Conservation (phyloP, 1,140 invertebrate species). For the Camponotus pennsylvanicus region DNA sequence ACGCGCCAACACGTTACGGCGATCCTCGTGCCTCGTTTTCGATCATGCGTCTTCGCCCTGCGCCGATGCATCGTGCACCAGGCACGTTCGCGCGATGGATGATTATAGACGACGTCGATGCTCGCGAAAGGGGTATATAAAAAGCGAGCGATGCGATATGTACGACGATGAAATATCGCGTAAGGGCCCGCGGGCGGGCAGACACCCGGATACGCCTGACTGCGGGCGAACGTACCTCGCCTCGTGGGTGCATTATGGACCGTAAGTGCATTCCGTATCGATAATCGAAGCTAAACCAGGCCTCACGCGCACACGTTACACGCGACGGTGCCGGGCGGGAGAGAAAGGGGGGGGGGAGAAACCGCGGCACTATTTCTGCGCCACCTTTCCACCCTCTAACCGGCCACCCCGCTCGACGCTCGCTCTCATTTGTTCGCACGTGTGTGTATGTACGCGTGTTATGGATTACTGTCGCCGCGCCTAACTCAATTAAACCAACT, state of each 20-base stretch:
- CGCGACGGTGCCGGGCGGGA: background rate
- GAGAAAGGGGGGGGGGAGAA: conserved; percentile 2
- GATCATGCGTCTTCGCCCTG: background rate
- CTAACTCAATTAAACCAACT: conserved; percentile 61
- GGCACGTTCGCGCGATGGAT: background rate
- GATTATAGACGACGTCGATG: conserved; percentile 6
- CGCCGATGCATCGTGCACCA: background rate
- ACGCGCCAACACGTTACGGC: background rate
- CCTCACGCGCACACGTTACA: conserved; percentile 21
- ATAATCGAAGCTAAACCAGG: conserved; percentile 70
- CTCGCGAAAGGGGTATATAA: conserved; percentile 3
- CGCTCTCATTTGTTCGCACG: background rate
- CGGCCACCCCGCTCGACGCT: conserved; percentile 2
- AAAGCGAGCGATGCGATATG: background rate
- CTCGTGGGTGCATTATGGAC: conserved; percentile 45
- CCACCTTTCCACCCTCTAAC: background rate
- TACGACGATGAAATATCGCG: background rate
- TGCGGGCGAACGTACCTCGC: conserved; percentile 24
- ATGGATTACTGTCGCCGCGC: conserved; percentile 58
- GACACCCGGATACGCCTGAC: conserved; percentile 31
- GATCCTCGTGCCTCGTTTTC: background rate
- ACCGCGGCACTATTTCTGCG: conserved; percentile 9
- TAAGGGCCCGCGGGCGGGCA: background rate
- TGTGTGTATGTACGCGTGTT: conserved; percentile 10
- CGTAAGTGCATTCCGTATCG: conserved; percentile 68